Percentiles rank a stretch among this genome's conserved stretches.
These are phyloP conservation scores for Trichopria drosophilae DNA, from an alignment of 2,888 invertebrate genomes.

Conservation along the genomic window DNA sequence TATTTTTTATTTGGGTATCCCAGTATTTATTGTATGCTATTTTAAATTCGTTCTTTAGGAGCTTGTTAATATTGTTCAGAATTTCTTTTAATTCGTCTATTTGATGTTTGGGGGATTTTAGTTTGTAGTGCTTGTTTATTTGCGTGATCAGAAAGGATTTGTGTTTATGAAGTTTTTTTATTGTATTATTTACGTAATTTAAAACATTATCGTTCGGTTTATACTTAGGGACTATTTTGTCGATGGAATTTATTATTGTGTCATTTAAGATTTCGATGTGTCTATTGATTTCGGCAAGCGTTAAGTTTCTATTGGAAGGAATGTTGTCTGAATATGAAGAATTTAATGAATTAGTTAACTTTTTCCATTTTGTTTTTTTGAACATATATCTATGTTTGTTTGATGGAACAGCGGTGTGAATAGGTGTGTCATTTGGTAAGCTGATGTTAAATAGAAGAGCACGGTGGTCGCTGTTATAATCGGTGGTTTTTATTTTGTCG, in stretches of 20 bases:
- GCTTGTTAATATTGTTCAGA: background rate
- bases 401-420: background rate
- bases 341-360: background rate
- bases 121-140: background rate
- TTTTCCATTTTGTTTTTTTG: conserved; percentile 12
- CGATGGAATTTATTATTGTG: background rate
- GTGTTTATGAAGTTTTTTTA: conserved; percentile 4
- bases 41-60: conserved; percentile 1
- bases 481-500: background rate
- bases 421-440: too few species aligned
- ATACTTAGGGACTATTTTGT: conserved; percentile 1
- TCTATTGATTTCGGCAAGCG: background rate
- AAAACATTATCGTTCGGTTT: conserved; percentile 4
- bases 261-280: background rate
- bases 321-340: background rate
- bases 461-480: background rate
- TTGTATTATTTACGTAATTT: conserved; percentile 6
- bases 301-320: background rate
- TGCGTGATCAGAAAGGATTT: conserved; percentile 1
- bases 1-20: background rate
- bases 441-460: background rate
- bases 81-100: background rate
- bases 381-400: background rate
- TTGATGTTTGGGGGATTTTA: too few species aligned
- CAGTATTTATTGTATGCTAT: conserved; percentile 4